These are phyloP conservation scores for Cataglyphis rosenhaueri DNA, from an alignment of 2,888 invertebrate genomes.

Conservation along the genomic window DNA sequence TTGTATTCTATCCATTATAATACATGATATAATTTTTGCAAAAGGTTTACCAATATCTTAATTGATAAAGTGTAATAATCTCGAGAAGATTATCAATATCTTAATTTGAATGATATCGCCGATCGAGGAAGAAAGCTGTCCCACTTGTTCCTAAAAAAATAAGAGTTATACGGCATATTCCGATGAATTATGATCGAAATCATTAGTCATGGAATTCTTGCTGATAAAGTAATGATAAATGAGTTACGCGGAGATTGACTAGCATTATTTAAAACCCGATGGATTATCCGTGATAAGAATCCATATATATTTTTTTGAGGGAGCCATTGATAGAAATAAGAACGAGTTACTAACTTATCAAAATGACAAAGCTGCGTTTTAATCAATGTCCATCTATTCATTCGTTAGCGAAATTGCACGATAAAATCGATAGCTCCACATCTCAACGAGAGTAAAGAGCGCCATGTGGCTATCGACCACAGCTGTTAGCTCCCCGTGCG, in stretches of 20 bases:
- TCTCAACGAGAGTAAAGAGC: constrained; percentile 78
- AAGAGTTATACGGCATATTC: background rate
- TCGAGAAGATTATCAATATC: background rate
- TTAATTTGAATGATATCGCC: background rate
- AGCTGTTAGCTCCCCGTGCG: constrained; percentile 79
- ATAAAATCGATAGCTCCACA: constrained; percentile 81
- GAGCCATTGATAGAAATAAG: constrained; percentile 20
- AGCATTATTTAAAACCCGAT: constrained; percentile 27
- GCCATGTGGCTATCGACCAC: constrained; percentile 82
- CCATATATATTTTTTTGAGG: background rate
- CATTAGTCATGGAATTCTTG: background rate
- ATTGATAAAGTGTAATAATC: too few species aligned
- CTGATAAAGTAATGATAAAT: background rate
- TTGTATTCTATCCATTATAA: too few species aligned
- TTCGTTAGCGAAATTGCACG: constrained; percentile 74
- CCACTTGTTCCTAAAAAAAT: background rate
- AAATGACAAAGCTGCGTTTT: constrained; percentile 61
- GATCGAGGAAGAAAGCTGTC: background rate
- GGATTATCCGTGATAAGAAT: constrained; percentile 1
- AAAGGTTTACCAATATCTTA: too few species aligned
- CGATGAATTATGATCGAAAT: background rate
- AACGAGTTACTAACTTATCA: constrained; percentile 63
- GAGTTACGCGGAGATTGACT: background rate
- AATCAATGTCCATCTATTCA: constrained; percentile 65
- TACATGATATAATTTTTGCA: too few species aligned